Evolutionary conservation across 2,113 vertebrate genomes (phyloP).

Genomic region (Octodon degus): DNA sequence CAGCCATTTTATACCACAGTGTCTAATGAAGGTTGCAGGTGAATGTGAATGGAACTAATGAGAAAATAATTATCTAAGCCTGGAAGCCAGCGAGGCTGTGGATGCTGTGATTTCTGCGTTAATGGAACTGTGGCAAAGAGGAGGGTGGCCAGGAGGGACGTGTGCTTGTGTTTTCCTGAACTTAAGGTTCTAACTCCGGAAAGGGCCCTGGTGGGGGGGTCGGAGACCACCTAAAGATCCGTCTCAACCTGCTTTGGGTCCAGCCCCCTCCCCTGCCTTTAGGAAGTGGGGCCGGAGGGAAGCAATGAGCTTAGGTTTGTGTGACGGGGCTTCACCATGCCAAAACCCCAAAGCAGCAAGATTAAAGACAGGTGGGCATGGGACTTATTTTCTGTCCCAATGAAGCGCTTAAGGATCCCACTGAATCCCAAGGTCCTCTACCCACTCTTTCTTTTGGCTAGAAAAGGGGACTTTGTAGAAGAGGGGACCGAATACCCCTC

Average conservation of each 20-base stretch:
- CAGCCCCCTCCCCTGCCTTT: neutral
- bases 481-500: slow-evolving; percentile 10
- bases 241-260: neutral
- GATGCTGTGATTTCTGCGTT: neutral
- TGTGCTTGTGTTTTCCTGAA: neutral
- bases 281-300: neutral
- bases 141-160: neutral
- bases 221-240: neutral
- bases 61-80: neutral
- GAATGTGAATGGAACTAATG: slow-evolving; percentile 51
- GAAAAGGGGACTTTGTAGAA: neutral
- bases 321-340: slow-evolving; percentile 37
- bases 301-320: neutral
- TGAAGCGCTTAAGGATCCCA: slow-evolving; percentile 63
- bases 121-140: neutral
- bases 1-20: neutral
- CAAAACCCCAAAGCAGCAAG: neutral
- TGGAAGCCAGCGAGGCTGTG: neutral
- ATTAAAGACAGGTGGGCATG: slow-evolving; percentile 35
- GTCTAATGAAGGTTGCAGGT: slow-evolving; percentile 55
- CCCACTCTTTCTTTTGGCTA: slow-evolving; percentile 45
- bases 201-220: neutral
- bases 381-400: slow-evolving; percentile 73
- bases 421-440: slow-evolving; percentile 14
- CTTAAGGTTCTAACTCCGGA: neutral